phyloP scores from a whole-genome alignment of 1,140 invertebrate genomes.

The Geopemphigus sp. region DNA sequence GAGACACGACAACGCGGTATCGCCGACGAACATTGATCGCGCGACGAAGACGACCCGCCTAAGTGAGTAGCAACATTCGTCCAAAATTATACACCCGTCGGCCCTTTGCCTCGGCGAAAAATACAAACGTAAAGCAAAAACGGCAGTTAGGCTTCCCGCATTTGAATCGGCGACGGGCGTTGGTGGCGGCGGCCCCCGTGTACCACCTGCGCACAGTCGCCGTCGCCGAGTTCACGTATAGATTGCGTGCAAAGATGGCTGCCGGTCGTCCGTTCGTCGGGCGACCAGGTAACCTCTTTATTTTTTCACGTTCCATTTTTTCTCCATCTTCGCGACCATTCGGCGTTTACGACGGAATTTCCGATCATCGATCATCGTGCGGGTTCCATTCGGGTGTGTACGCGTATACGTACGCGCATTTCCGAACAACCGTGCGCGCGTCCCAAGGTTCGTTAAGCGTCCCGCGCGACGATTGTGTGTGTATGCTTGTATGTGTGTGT shows the following conservation, averaged over 20 bases:
- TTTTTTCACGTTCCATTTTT: background rate
- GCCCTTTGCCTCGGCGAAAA: background rate
- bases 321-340: background rate
- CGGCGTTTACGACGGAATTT: no score
- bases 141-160: slow-evolving; percentile 17
- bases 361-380: background rate
- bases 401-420: no score
- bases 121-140: background rate
- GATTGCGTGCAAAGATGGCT: slow-evolving; percentile 49
- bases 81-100: background rate
- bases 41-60: background rate
- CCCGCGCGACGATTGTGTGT: no score
- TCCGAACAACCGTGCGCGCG: background rate
- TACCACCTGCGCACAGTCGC: slow-evolving; percentile 17
- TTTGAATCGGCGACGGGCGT: slow-evolving; percentile 14
- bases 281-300: slow-evolving; percentile 41
- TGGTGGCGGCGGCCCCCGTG: background rate
- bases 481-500: background rate
- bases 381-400: no score
- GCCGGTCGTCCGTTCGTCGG: slow-evolving; percentile 18
- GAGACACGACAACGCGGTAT: background rate
- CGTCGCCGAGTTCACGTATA: slow-evolving; percentile 39
- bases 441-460: no score
- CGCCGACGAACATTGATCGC: background rate
- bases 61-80: background rate